Percentiles rank a stretch among this genome's conserved stretches.
Evolutionary conservation across 2,113 vertebrate genomes (phyloP).

Genomic region (Mesoclemmys tuberculata): DNA sequence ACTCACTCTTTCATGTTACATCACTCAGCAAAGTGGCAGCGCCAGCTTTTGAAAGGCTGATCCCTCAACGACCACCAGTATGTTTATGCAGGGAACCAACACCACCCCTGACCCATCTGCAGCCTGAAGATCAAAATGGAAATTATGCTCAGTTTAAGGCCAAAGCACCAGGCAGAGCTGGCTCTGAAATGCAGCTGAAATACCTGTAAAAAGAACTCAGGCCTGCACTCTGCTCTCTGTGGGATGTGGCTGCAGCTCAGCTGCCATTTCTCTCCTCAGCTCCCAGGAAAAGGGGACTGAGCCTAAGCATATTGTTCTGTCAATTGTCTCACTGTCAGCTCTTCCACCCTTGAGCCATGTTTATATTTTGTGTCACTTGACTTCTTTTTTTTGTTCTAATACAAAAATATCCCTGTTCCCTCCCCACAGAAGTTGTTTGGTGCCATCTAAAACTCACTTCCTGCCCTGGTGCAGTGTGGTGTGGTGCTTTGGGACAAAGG

Average conservation of each 20-base stretch:
- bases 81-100: not conserved
- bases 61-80: not conserved
- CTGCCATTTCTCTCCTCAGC: not conserved
- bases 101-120: not conserved
- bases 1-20: slow-evolving; percentile 38
- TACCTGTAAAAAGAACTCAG: not conserved
- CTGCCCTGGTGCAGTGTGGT: not conserved
- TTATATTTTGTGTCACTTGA: not conserved
- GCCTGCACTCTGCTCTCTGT: not conserved
- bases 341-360: not conserved
- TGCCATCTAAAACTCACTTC: not conserved
- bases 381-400: not conserved
- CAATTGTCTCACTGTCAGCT: rapidly evolving
- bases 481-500: not conserved
- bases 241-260: not conserved
- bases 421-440: not conserved
- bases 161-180: too few species aligned
- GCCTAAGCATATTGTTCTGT: not conserved
- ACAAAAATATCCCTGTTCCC: not conserved
- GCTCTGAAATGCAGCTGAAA: too few species aligned
- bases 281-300: not conserved
- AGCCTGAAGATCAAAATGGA: slow-evolving; percentile 15
- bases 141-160: not conserved
- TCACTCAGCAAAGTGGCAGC: slow-evolving; percentile 42
- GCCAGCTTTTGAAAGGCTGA: slow-evolving; percentile 21